phyloP scores from a whole-genome alignment of 2,888 invertebrate species.

The Encarsia formosa region DNA sequence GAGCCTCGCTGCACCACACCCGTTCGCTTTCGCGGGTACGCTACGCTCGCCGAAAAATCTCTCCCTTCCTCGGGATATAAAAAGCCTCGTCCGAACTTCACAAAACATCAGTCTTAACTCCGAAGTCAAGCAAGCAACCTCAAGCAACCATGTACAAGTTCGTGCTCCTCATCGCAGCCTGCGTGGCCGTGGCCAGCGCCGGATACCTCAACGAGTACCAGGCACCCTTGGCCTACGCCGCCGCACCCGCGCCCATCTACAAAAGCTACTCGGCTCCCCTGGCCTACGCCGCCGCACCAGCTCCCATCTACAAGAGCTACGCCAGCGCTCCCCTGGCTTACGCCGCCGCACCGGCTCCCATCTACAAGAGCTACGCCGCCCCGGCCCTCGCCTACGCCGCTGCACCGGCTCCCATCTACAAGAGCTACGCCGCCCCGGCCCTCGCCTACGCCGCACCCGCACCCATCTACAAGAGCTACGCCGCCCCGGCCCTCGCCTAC shows the following conservation, averaged over 20 bases:
- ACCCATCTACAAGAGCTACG: slow-evolving; percentile 1
- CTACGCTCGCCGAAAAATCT: too few relatives aligned
- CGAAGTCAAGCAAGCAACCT: background rate
- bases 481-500: background rate
- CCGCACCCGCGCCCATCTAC: background rate
- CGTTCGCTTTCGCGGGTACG: too few relatives aligned
- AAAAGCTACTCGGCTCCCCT: background rate
- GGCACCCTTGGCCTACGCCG: background rate
- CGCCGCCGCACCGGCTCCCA: background rate
- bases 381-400: background rate
- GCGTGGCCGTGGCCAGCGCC: slow-evolving; percentile 10
- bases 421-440: background rate
- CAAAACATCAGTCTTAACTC: too few relatives aligned
- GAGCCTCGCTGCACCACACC: too few relatives aligned
- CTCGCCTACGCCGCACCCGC: background rate
- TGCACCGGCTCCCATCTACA: background rate
- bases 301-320: slow-evolving; percentile 1
- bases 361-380: background rate
- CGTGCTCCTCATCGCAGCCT: slow-evolving; percentile 10
- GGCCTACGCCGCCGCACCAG: slow-evolving; percentile 1
- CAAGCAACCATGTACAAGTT: slow-evolving; percentile 16
- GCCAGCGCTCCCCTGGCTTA: background rate
- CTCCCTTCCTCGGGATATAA: too few relatives aligned
- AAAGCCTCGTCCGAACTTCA: too few relatives aligned
- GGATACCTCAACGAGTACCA: background rate